These are phyloP conservation scores for Rhaphigaster nebulosa DNA, from an alignment of 2,888 invertebrate species.

Conservation along the genomic window DNA sequence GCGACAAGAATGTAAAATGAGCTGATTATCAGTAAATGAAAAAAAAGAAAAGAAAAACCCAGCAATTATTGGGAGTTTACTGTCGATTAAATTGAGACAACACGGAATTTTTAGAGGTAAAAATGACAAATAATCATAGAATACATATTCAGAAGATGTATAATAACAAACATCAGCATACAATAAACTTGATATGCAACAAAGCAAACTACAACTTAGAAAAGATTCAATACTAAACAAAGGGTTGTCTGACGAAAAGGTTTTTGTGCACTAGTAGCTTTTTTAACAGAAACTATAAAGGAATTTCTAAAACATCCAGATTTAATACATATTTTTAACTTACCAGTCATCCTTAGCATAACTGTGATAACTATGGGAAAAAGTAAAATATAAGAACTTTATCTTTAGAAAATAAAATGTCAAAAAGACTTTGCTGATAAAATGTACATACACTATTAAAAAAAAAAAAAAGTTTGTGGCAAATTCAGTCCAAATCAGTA, in stretches of 20 bases:
- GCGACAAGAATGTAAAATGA: neutral
- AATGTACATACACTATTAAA: neutral
- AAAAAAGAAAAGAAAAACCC: neutral
- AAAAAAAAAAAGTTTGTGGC: neutral
- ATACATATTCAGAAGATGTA: neutral
- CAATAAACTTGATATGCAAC: constrained; percentile 28
- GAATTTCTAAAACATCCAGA: constrained; percentile 24
- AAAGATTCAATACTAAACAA: neutral
- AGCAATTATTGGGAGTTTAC: neutral
- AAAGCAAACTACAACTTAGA: constrained; percentile 1
- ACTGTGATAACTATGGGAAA: constrained; percentile 72
- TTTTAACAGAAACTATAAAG: constrained; percentile 12
- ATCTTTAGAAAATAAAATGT: neutral
- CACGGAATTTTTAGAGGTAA: neutral
- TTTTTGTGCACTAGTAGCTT: neutral
- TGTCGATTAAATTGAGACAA: neutral
- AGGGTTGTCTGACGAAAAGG: neutral
- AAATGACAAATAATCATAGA: neutral
- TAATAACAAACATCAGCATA: constrained; percentile 22
- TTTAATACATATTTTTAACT: constrained; percentile 67
- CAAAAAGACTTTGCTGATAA: neutral
- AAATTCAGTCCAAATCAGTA: neutral
- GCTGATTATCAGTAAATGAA: neutral
- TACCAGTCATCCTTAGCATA: constrained; percentile 76
- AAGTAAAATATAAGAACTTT: constrained; percentile 54